Evolutionary conservation across 2,888 invertebrate species (phyloP), one percentile per base, ranked within the genome.

Genomic region (Chloromyia formosa): DNA sequence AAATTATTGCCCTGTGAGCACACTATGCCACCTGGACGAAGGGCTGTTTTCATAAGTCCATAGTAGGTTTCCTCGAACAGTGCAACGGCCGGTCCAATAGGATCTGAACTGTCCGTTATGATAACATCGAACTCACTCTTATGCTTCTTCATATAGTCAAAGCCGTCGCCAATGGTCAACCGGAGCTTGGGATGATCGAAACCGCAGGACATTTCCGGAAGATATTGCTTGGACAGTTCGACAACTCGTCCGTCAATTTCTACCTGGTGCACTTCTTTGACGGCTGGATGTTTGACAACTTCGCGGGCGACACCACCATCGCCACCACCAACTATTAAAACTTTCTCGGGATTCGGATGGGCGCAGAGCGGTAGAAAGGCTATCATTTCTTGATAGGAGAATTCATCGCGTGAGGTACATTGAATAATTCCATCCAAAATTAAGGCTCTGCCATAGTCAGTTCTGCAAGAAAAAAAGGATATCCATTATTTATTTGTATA

Each of bases 361-460:
- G 92, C 91, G 83, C 94, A 95, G 1, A 99, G 86, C 0, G 99
- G 97, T 61, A 99, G 85, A 83, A 97, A 96, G 0, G 97, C 90
- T 80, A 99, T 95, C 97, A 98, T 98, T 87, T 99, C 99, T 86
- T 98, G 98, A 85, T 99, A 99, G 0, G 97, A 91, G 85, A 95
- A 97, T 85, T 99, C 99, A 87, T 99, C 99, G 79, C 90, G 90
- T 83, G 98, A 93, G 0, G 98, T 95, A 81, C 97, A 97, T 83
- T 99, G 99, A 79, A 99, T 97, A 27, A 98, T 94, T 23, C 97
- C 97, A 86, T 99, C 98, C 56, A 99, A 86, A 1, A 97, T 92
- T 62, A 99, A 86, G 1, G 93, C 95, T 81, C 88, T 92, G 0
- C 99, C 99, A 82, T 96, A 92, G 56, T 90, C 88, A 80, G 88